Evolutionary conservation across 2,797 vertebrate genomes (phyloP), one percentile per base, ranked within the genome.

Genomic region (Tinamus major): DNA sequence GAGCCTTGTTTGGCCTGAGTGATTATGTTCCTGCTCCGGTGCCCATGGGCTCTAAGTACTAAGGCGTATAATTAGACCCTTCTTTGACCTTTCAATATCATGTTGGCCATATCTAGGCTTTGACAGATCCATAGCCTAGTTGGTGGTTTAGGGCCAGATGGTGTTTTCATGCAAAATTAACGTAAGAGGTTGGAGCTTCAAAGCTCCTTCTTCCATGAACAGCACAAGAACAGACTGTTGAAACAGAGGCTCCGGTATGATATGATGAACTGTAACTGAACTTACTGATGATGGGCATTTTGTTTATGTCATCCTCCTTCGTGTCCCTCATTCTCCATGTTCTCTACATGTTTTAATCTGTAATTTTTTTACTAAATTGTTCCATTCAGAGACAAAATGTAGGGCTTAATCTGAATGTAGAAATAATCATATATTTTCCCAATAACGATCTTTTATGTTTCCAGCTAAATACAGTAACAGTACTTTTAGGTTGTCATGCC

Each of bases 21-120:
- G 97, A 97, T 97, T 97, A 96, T 79, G 89, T 96, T 97, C 95
- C 94, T 94, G 97, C 96, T 96, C 76, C 92, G 95, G 83, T 96
- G 91, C 70, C 85, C 95, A 78, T 92, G 95, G 93, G 95, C 95
- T 97, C 95, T 97, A 96, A 95, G 96, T 96, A 96, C 72, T 93
- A 96, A 96, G 95, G 97, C 96, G 91, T 95, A 91, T 97, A 97
- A 98, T 97, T 96, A 97, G 97, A 96, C 97, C 97, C 87, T 94
- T 96, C 86, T 96, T 88, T 98, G 98, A 98, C 97, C 97, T 97
- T 97, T 97, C 93, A 93, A 79, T 97, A 96, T 96, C 96, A 72
- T 53, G 88, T 96, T 97, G 97, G 96, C 96, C 96, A 97, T 89
- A 94, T 96, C 96, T 95, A 96, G 95, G 87, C 94, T 94, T 64